Evolutionary conservation across 2,113 vertebrate genomes (phyloP).

Genomic region (Aix galericulata): DNA sequence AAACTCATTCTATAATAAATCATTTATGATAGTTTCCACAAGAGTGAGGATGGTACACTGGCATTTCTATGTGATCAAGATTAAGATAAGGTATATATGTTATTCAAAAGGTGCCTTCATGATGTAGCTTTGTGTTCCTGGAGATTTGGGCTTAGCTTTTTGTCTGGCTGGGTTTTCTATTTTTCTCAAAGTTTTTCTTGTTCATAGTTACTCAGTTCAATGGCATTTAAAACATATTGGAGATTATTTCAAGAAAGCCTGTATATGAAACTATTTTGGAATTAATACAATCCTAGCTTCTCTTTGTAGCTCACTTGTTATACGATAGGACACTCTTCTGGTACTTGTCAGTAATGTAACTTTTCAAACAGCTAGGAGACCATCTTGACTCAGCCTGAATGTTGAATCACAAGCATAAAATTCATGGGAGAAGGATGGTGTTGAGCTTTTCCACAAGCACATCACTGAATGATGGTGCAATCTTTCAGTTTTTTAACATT

Average conservation of each 20-base stretch:
- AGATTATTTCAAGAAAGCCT: not conserved
- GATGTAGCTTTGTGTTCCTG: not conserved
- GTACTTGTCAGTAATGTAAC: slow-evolving; percentile 22
- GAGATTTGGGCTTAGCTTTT: not conserved
- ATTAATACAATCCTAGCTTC: not conserved
- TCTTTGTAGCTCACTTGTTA: not conserved
- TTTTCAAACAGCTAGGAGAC: not conserved
- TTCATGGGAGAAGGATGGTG: not conserved
- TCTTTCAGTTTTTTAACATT: not conserved
- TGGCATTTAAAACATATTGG: not conserved
- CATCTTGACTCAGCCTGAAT: not conserved
- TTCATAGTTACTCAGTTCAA: not conserved
- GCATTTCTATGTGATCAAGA: not conserved
- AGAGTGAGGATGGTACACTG: not conserved
- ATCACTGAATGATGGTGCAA: not conserved
- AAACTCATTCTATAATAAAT: not conserved
- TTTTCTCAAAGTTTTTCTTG: not conserved
- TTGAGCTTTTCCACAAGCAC: not conserved
- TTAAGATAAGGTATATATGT: not conserved
- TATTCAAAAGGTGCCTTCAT: not conserved
- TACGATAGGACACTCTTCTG: slow-evolving; percentile 49
- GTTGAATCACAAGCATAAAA: not conserved
- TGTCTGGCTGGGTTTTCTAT: not conserved
- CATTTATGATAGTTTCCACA: not conserved
- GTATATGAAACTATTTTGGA: not conserved